Evolutionary conservation across 2,888 invertebrate species (phyloP), one percentile per base, ranked within the genome.

Genomic region (Melanostoma scalare): DNA sequence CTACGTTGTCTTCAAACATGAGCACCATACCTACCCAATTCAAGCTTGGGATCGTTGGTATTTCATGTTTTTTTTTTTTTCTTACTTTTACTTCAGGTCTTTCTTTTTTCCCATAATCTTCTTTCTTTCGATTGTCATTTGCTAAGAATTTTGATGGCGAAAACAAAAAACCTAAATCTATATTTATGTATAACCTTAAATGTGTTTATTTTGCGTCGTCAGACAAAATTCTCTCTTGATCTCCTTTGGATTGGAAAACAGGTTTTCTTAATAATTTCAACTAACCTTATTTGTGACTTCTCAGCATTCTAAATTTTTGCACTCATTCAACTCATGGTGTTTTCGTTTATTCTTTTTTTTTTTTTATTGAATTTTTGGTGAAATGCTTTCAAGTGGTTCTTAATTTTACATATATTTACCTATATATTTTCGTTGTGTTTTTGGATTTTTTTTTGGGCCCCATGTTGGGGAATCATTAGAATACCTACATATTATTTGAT

Each of bases 221-320:
- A 50, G 60, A 82, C 50, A 73, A 78, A 78, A 73, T 78, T 82
- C 69, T 82, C 78, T 73, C 77, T 63, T 56, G 77, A 73, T 82
- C 77, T 78, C 63, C 61, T 52, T 42, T 40, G 58, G 50, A 61
- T 20, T 20, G 46, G 53, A 63, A 72, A 82, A 77, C 77, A 46
- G 78, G 77, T 82, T 82, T 78, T 73, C 68, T 63, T 52, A 50
- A 20, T 20, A 20, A 20, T 20, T 20, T 20, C 20, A 20, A 20
- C 61, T 63, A 71, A 67, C 20, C 40, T 69, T 56, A 50, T 60
- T 71, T 55, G 55, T 10, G 4, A 6, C n/a, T 67, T 77, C 67
- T 68, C 48, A 20, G 20, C 52, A 63, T 77, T 68, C 48, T 81
- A 42, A 72, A 75, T 63, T 79, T 20, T 81, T 50, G 77, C 77